Evolutionary conservation across 2,113 vertebrate species (phyloP), one percentile per base, ranked within the genome.

Genomic region (Semnornis frantzii): DNA sequence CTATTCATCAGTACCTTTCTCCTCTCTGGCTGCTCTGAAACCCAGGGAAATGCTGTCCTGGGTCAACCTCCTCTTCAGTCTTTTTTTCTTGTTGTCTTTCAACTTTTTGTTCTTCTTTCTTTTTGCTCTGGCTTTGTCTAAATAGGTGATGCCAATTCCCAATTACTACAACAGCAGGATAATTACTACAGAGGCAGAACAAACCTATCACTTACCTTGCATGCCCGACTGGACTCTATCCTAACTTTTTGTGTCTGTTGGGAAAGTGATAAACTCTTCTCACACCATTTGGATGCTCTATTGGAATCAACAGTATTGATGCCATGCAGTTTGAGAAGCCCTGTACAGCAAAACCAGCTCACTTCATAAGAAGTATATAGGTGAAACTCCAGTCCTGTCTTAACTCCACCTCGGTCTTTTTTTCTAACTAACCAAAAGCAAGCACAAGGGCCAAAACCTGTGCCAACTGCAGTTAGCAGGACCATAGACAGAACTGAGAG

Each of bases 391-490:
- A 27, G 31, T 66, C 19, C n/a, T 66, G 24, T n/a, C 21, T 33
- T 39, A 80, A 14, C 31, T 52, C 55, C 14, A 17, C 39, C 6
- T 27, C 60, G 89, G 34, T 52, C n/a, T 42, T 73, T 89, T 71
- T 71, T 82, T 16, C 25, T 70, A 54, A 48, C 57, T 52, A 87
- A 19, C 13, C 12, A 69, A 73, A 66, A 90, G 16, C 21, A 80
- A 66, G 44, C 5, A 5, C 33, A 70, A 3, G 8, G 13, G 15
- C 21, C 55, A 74, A 62, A 76, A 12, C 1, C 1, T 2, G 0
- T 64, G 34, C 30, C 71, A 78, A 30, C 8, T 60, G 30, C 20
- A 34, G 3, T 16, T 31, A 65, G 25, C 5, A 65, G 28, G 28
- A 64, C 54, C 23, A 10, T 27, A 64, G 50, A 16, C n/a, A 55